phyloP scores from a whole-genome alignment of 1,140 invertebrate species.

The Camponotus pennsylvanicus region DNA sequence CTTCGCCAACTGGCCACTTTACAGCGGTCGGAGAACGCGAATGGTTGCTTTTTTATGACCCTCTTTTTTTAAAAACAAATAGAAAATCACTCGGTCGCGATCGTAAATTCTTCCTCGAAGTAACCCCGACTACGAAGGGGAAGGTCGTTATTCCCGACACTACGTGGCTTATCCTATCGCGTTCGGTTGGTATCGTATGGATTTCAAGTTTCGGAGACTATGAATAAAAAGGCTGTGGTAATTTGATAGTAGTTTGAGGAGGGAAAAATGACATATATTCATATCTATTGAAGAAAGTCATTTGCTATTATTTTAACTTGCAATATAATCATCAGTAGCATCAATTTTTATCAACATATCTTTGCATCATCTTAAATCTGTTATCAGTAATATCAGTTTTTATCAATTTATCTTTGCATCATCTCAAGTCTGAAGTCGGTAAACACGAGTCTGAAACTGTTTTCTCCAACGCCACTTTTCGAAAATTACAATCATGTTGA shows the following conservation, averaged over 20 bases:
- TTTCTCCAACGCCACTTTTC: background rate
- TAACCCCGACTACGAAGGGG: background rate
- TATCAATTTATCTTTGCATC: background rate
- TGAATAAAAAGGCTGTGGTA: background rate
- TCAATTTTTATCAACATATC: background rate
- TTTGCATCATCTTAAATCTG: background rate
- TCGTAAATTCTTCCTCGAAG: slow-evolving; percentile 67
- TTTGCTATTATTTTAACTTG: background rate
- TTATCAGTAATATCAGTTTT: background rate
- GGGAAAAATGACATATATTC: background rate
- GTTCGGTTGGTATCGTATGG: background rate
- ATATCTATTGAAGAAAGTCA: background rate
- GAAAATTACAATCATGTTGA: background rate
- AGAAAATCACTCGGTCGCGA: slow-evolving; percentile 52
- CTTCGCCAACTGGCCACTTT: slow-evolving; percentile 75
- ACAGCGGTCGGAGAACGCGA: slow-evolving; percentile 54
- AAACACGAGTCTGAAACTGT: background rate
- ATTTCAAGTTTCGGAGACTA: background rate
- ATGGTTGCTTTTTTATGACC: slow-evolving; percentile 65
- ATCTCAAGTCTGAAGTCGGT: background rate
- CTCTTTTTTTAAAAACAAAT: slow-evolving; percentile 72
- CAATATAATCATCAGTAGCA: no score
- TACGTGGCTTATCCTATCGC: slow-evolving; percentile 14
- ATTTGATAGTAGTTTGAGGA: background rate
- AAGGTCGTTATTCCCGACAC: slow-evolving; percentile 52